Evolutionary conservation across 1,140 invertebrate genomes (phyloP), one percentile per base, ranked within the genome.

Genomic region (Hyphantria cunea): DNA sequence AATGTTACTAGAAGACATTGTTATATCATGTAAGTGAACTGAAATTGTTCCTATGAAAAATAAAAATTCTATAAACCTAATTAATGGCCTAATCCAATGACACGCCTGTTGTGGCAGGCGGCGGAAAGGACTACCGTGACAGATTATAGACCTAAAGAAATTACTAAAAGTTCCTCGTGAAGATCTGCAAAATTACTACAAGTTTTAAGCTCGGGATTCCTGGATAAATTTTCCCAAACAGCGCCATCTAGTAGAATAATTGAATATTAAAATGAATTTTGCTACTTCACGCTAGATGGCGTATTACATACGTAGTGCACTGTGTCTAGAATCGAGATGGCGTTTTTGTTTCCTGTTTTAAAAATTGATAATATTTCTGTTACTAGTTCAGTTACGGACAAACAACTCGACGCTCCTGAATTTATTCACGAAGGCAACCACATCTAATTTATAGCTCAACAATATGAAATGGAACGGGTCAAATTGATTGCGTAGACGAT

Each of bases 401-500:
- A 17, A 34, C 11, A 47, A 34, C 5, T 34, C 17, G 0, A 47
- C 10, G 17, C 15, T 17, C 11, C 11, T 31, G n/a, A 34, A n/a
- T 7, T 4, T n/a, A 55, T n/a, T 31, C 32, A 48, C 15, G 12
- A 44, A 32, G 13, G 39, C 42, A 8, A 55, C 17, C 39, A 47
- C 52, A n/a, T 33, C 42, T 59, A 58, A 65, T 65, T 65, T 56
- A 58, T 47, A 66, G 55, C 67, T 65, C 66, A 66, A 74, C 72
- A 73, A 72, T 67, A 70, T 68, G 53, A 67, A 5, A 25, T 25
- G 68, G 66, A 67, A 70, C 73, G 73, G 78, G 80, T 86, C 80
- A 86, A 86, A 86, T 84, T 82, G 82, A 84, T 84, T 83, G 82
- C 77, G 80, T 84, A 50, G 53, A 42, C 14, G 25, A 42, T 58